phyloP scores from a whole-genome alignment of 2,888 invertebrate species.

The Drosophila leonis region DNA sequence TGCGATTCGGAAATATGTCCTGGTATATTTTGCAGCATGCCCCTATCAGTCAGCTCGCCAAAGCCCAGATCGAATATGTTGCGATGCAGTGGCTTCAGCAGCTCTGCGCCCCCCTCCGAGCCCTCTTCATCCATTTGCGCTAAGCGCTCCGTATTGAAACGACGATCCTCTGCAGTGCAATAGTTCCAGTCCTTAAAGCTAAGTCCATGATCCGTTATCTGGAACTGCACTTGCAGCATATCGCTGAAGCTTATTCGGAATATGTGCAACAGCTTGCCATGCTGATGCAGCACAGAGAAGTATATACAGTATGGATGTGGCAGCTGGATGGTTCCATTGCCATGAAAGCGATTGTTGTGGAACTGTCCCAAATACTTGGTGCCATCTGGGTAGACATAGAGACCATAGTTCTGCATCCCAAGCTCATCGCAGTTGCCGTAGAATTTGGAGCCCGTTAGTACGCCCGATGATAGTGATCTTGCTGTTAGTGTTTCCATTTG shows the following conservation, averaged over 20 bases:
- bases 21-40: constrained; percentile 26
- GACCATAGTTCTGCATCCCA: constrained; percentile 88
- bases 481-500: not conserved
- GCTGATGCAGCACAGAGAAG: constrained; percentile 75
- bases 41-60: constrained; percentile 31
- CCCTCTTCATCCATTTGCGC: not conserved
- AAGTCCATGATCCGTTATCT: constrained; percentile 5
- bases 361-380: constrained; percentile 88
- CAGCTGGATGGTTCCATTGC: constrained; percentile 86
- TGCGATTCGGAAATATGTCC: not conserved
- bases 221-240: constrained; percentile 69
- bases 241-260: constrained; percentile 47
- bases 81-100: constrained; percentile 1
- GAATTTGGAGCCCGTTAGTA: constrained; percentile 50
- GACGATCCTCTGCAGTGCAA: constrained; percentile 88
- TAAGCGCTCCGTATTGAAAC: constrained; percentile 84
- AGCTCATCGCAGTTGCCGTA: constrained; percentile 81
- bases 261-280: constrained; percentile 47
- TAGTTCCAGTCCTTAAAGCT: constrained; percentile 87
- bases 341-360: constrained; percentile 86
- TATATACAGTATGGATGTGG: constrained; percentile 40
- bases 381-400: constrained; percentile 88
- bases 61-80: constrained; percentile 66
- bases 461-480: not conserved
- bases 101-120: constrained; percentile 2